Conservation (phyloP, 2,888 invertebrate species). For the Dryobotodes eremita region DNA sequence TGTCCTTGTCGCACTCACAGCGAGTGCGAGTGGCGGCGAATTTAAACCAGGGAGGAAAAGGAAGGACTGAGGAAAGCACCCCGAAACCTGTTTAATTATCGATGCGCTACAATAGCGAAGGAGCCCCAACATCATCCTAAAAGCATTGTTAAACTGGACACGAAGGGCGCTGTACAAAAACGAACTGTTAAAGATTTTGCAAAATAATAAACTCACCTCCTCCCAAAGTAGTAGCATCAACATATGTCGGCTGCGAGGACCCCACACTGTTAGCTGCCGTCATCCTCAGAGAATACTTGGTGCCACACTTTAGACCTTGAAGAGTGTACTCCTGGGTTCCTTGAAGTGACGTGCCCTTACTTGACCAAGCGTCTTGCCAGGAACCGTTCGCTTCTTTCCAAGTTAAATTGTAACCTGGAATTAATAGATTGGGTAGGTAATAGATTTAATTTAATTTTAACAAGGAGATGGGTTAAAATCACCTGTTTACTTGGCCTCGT, state of each 20-base stretch:
- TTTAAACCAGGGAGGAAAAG: too few species aligned
- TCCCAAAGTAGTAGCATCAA: constrained; percentile 91
- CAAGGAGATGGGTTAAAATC: not conserved
- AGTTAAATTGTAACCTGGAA: constrained; percentile 86
- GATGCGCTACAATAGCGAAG: too few species aligned
- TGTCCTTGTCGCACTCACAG: too few species aligned
- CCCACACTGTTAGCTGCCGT: constrained; percentile 96
- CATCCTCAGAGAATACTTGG: constrained; percentile 94
- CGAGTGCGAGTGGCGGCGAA: too few species aligned
- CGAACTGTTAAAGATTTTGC: not conserved
- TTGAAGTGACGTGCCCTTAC: constrained; percentile 91
- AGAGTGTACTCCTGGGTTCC: constrained; percentile 92
- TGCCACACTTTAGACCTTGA: constrained; percentile 95
- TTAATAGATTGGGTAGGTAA: not conserved
- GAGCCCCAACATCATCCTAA: too few species aligned
- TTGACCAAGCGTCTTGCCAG: constrained; percentile 91
- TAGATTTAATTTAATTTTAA: too few species aligned
- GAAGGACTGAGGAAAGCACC: too few species aligned
- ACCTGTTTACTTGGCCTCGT: not conserved
- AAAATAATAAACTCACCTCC: constrained; percentile 81
- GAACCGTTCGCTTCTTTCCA: constrained; percentile 88
- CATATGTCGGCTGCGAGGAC: constrained; percentile 92
- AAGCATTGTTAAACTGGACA: too few species aligned
- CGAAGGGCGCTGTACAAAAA: too few species aligned
- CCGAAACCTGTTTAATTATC: too few species aligned